Conservation (phyloP, 2,797 vertebrate genomes). For the Ctenopoma multispine region DNA sequence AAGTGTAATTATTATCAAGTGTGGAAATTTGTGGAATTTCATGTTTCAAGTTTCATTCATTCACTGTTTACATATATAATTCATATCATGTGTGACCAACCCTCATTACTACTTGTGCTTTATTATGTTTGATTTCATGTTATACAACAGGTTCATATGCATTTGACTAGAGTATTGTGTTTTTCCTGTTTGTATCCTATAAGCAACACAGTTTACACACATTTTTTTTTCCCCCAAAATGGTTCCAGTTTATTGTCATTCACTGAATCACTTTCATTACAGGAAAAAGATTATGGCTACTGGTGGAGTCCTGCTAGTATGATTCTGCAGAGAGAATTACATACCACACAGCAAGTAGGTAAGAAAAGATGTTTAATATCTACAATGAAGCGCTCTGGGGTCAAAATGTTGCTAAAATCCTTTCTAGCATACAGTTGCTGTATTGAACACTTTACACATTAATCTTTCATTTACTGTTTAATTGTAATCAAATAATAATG, state of each 20-base stretch:
- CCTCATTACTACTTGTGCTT: too few species aligned
- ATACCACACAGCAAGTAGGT: constrained; percentile 49
- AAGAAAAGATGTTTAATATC: constrained; percentile 48
- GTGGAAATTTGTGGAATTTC: too few species aligned
- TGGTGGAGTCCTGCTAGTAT: constrained; percentile 27
- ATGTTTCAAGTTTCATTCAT: too few species aligned
- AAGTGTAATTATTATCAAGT: too few species aligned
- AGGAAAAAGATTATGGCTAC: constrained; percentile 54
- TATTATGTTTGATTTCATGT: too few species aligned
- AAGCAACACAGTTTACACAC: not conserved
- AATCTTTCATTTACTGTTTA: not conserved
- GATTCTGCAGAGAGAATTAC: constrained; percentile 54
- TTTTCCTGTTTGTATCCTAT: too few species aligned
- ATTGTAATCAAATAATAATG: too few species aligned
- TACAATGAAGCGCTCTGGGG: constrained; percentile 39
- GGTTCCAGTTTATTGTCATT: constrained; percentile 74
- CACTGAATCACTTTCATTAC: constrained; percentile 66
- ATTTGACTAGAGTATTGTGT: not conserved
- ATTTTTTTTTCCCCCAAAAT: constrained; percentile 56
- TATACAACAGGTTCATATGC: not conserved
- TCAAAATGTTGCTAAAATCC: constrained; percentile 42
- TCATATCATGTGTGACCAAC: too few species aligned
- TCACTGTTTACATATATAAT: too few species aligned
- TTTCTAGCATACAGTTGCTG: constrained; percentile 11
- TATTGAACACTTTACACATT: not conserved